phyloP scores from a whole-genome alignment of 2,888 invertebrate species.

The Dorcus parallelipipedus region DNA sequence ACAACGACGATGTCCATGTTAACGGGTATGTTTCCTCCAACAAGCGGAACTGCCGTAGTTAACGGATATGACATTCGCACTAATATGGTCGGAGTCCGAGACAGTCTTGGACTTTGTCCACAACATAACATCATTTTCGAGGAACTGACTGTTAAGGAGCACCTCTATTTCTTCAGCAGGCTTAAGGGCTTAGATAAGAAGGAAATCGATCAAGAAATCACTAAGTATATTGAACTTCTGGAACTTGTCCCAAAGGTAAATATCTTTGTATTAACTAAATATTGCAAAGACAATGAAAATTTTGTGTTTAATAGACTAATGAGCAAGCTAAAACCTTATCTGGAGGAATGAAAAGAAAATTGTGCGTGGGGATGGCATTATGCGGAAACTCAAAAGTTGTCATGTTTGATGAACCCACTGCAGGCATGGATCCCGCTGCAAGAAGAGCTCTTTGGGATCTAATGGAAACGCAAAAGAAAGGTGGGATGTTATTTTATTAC shows the following conservation, averaged over 20 bases:
- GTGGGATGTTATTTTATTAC: not conserved
- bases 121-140: conserved; percentile 85
- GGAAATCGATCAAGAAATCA: conserved; percentile 59
- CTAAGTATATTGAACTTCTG: conserved; percentile 61
- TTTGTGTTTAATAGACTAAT: conserved; percentile 45
- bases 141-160: conserved; percentile 77
- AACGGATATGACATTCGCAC: conserved; percentile 67
- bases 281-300: not conserved
- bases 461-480: conserved; percentile 65
- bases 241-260: conserved; percentile 64
- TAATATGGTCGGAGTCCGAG: conserved; percentile 62
- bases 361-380: conserved; percentile 73
- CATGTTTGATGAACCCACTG: conserved; percentile 73
- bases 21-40: conserved; percentile 71
- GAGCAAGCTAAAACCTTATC: conserved; percentile 60
- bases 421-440: conserved; percentile 84
- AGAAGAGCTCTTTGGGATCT: conserved; percentile 83
- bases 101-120: conserved; percentile 76
- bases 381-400: conserved; percentile 73
- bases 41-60: conserved; percentile 66
- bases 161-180: conserved; percentile 76
- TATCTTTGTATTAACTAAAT: not conserved
- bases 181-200: conserved; percentile 61
- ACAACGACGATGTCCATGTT: conserved; percentile 93
- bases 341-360: conserved; percentile 75